phyloP scores from a whole-genome alignment of 2,113 vertebrate genomes.

The Salvelinus alpinus region DNA sequence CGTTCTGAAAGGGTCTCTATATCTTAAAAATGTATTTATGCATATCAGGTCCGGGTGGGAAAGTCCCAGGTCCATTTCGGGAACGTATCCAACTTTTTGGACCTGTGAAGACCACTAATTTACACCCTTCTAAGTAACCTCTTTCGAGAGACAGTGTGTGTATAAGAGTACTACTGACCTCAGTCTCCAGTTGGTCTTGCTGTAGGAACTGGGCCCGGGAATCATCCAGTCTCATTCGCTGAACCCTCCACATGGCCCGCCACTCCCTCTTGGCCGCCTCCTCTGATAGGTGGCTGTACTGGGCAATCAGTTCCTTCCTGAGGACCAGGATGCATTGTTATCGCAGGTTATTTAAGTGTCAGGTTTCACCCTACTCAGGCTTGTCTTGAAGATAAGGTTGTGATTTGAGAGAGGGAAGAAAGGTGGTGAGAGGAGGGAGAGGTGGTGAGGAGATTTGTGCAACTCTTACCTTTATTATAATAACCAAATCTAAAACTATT shows the following conservation, averaged over 20 bases:
- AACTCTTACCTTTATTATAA: too few species aligned
- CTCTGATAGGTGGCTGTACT: slow-evolving; percentile 88
- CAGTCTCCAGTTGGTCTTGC: slow-evolving; percentile 70
- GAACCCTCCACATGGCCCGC: slow-evolving; percentile 78
- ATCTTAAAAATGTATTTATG: too few species aligned
- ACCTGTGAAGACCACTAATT: too few species aligned
- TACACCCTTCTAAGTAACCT: background rate
- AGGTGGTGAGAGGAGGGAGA: too few species aligned
- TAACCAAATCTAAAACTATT: too few species aligned
- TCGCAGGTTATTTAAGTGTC: too few species aligned
- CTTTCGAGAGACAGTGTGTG: background rate
- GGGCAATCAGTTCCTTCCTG: slow-evolving; percentile 91
- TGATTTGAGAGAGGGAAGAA: background rate
- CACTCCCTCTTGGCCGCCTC: slow-evolving; percentile 53
- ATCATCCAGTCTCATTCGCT: slow-evolving; percentile 82
- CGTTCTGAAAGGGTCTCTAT: too few species aligned
- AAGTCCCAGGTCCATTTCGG: too few species aligned
- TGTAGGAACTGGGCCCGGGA: slow-evolving; percentile 79
- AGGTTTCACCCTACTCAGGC: too few species aligned
- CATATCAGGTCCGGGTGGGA: too few species aligned
- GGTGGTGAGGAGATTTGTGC: too few species aligned
- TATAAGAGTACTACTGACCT: slow-evolving; percentile 68
- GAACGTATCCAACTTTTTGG: too few species aligned
- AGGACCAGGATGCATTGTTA: slow-evolving; percentile 15
- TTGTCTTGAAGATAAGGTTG: background rate